A percentile compares a stretch with the other conserved stretches of the same genome.
These are phyloP conservation scores for Xenops minutus DNA, from an alignment of 2,797 vertebrate species.

Conservation along the genomic window DNA sequence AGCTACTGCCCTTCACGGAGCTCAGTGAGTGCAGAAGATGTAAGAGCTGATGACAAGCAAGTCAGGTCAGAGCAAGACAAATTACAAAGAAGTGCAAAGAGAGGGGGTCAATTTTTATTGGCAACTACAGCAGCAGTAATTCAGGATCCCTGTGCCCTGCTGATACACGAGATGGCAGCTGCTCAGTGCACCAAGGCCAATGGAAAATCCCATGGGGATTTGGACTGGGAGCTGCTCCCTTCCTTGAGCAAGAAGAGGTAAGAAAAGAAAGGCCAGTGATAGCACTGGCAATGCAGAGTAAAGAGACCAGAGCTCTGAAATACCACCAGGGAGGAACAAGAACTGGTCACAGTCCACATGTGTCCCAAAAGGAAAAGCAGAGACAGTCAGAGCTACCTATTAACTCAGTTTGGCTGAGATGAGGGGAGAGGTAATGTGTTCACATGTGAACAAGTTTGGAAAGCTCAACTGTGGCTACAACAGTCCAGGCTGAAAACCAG, in stretches of 20 bases:
- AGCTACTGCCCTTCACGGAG: background rate
- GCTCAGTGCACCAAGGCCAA: background rate
- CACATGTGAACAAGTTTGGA: background rate
- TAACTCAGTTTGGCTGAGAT: background rate
- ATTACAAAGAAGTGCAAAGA: background rate
- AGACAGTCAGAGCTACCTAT: background rate
- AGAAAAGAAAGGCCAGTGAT: background rate
- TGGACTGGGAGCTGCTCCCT: background rate
- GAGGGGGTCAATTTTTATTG: background rate
- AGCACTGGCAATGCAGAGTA: background rate
- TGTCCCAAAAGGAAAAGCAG: background rate
- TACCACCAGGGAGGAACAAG: background rate
- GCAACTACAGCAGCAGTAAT: background rate
- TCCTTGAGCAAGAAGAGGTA: background rate
- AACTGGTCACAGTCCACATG: accelerated
- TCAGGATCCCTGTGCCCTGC: background rate
- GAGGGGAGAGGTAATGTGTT: background rate
- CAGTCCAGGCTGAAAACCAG: background rate
- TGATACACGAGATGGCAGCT: background rate
- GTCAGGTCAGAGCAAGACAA: background rate
- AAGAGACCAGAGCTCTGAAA: background rate
- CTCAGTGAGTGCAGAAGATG: background rate
- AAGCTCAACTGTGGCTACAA: background rate
- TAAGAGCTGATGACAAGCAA: background rate
- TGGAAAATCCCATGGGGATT: background rate